Percentiles rank a stretch among this genome's conserved stretches.
Evolutionary conservation across 2,888 invertebrate species (phyloP).

Genomic region (Troides helena): DNA sequence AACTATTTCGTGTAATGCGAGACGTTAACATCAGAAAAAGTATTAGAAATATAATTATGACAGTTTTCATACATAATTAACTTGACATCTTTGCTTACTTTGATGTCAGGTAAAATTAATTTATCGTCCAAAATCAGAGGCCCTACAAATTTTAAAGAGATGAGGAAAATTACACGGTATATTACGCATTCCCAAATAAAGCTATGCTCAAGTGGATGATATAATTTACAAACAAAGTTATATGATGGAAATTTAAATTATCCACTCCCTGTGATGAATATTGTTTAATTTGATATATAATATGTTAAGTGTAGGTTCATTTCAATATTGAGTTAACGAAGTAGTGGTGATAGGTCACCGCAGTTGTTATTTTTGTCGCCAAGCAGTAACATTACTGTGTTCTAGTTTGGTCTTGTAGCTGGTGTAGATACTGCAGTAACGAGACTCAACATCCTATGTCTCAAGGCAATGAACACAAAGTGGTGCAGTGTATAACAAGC

Average conservation of each 20-base stretch:
- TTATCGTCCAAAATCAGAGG: constrained; percentile 5
- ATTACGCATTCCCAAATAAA: constrained; percentile 5
- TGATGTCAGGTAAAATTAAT: constrained; percentile 12
- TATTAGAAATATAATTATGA: background rate
- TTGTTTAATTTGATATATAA: background rate
- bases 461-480: no score
- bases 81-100: background rate
- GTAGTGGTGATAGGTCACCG: no score
- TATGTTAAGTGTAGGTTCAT: no score
- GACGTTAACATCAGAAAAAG: no score
- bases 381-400: no score
- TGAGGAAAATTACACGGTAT: constrained; percentile 2
- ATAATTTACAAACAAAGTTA: background rate
- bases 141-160: background rate
- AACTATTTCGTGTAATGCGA: no score
- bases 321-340: no score
- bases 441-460: no score
- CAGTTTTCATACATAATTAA: background rate
- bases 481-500: no score
- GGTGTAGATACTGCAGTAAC: no score
- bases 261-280: background rate
- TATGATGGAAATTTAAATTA: constrained; percentile 1
- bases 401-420: no score
- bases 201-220: background rate
- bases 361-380: no score